Percentiles rank a stretch among this genome's conserved stretches.
phyloP scores from a whole-genome alignment of 1,140 invertebrate genomes.

The Schlechtendalia chinensis region DNA sequence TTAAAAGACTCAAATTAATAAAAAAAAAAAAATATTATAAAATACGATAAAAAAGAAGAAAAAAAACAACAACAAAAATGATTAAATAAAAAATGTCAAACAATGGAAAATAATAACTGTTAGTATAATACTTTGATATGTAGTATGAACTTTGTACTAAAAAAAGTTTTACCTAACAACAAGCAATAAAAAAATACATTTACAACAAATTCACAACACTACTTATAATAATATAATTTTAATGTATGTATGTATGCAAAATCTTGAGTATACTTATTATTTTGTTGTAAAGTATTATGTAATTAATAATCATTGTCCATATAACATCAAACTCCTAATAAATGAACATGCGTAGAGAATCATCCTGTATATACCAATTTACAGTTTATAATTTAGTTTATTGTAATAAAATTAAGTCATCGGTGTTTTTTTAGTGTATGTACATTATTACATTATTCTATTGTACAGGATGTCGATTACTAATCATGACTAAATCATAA shows the following conservation, averaged over 20 bases:
- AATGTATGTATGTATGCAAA: neutral
- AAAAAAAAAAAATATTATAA: too few relatives aligned
- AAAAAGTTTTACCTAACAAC: too few relatives aligned
- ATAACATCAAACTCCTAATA: neutral
- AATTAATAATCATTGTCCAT: neutral
- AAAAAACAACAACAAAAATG: too few relatives aligned
- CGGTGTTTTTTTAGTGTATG: neutral
- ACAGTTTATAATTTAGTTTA: neutral
- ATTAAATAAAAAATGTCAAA: too few relatives aligned
- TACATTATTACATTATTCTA: neutral
- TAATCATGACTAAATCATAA: neutral
- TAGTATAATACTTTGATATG: too few relatives aligned
- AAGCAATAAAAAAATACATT: too few relatives aligned
- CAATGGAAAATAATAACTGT: too few relatives aligned
- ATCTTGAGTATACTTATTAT: neutral
- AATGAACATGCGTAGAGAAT: neutral
- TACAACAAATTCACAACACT: too few relatives aligned
- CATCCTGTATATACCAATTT: neutral
- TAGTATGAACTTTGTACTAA: too few relatives aligned
- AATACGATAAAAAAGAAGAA: too few relatives aligned
- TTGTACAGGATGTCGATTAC: neutral
- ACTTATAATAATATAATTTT: neutral
- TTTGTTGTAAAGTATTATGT: neutral
- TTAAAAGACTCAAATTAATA: too few relatives aligned
- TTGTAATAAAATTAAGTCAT: neutral